phyloP scores from a whole-genome alignment of 2,888 invertebrate species.

The Pristionchus mayeri region DNA sequence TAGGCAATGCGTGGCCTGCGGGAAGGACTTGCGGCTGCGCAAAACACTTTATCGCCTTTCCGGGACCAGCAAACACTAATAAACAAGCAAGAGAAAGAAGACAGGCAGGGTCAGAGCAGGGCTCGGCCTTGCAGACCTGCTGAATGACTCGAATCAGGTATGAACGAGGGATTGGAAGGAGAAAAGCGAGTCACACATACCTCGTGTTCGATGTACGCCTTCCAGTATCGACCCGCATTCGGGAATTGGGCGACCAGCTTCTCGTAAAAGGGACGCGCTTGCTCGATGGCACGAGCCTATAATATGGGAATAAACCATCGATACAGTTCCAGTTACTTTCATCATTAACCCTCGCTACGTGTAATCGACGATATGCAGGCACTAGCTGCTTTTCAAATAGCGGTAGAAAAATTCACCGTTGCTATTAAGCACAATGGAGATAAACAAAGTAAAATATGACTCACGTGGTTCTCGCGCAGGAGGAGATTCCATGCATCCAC shows the following conservation, averaged over 20 bases:
- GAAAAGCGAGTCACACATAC: slow-evolving; percentile 78
- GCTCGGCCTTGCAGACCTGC: slow-evolving; percentile 28
- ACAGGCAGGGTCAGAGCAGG: slow-evolving; percentile 30
- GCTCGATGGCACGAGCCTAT: slow-evolving; percentile 81
- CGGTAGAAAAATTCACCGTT: too few species aligned
- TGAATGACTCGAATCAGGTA: slow-evolving; percentile 28
- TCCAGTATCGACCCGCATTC: slow-evolving; percentile 97
- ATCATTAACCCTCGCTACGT: too few species aligned
- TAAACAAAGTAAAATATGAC: not conserved
- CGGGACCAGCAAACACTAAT: slow-evolving; percentile 13
- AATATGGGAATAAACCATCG: too few species aligned
- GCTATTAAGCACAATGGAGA: too few species aligned
- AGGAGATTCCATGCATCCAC: slow-evolving; percentile 98
- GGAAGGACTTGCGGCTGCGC: slow-evolving; percentile 29
- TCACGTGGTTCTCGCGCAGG: slow-evolving; percentile 89
- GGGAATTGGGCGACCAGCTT: slow-evolving; percentile 94
- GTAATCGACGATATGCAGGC: too few species aligned
- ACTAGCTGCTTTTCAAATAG: too few species aligned
- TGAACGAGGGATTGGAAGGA: not conserved
- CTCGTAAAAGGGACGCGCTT: slow-evolving; percentile 92
- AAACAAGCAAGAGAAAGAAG: not conserved
- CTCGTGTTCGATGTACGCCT: slow-evolving; percentile 98
- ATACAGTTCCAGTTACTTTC: too few species aligned
- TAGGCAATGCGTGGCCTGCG: not conserved
- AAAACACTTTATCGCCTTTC: slow-evolving; percentile 36